phyloP scores from a whole-genome alignment of 1,140 invertebrate genomes.

The Habropoda laboriosa region DNA sequence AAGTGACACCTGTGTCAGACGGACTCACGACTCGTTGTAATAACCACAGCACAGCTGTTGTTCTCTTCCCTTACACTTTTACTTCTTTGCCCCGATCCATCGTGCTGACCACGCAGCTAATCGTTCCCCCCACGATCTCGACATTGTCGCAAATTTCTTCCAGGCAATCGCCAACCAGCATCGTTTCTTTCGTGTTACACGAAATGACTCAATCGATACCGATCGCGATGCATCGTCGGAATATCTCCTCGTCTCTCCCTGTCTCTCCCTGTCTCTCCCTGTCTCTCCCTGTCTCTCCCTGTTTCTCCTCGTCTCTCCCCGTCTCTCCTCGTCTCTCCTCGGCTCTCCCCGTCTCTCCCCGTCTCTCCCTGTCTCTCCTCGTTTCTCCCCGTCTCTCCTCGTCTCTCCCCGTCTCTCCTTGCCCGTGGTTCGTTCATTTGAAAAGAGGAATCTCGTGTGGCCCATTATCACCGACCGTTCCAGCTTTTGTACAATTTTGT shows the following conservation, averaged over 20 bases:
- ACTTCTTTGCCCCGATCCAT: background rate
- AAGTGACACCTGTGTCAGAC: slow-evolving; percentile 35
- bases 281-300: background rate
- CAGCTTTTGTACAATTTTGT: slow-evolving; percentile 55
- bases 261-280: background rate
- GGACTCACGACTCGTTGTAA: background rate
- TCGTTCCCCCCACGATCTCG: slow-evolving; percentile 5
- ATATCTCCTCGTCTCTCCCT: fast-evolving
- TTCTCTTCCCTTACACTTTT: background rate
- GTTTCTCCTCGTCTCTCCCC: background rate
- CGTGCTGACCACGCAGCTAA: slow-evolving; percentile 11
- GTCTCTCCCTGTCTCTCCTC: background rate
- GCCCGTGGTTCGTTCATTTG: background rate
- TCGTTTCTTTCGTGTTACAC: background rate
- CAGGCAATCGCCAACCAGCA: background rate
- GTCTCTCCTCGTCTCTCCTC: background rate
- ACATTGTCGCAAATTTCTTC: slow-evolving; percentile 5
- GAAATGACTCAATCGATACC: slow-evolving; percentile 57
- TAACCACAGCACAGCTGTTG: slow-evolving; percentile 20
- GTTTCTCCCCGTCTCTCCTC: background rate
- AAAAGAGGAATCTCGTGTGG: slow-evolving; percentile 2
- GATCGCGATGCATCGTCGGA: too few species aligned
- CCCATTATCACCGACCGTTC: slow-evolving; percentile 38
- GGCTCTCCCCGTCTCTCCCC: background rate
- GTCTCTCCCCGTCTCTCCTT: background rate